Percentiles rank a stretch among this genome's conserved stretches.
Evolutionary conservation across 2,888 invertebrate genomes (phyloP).

Genomic region (Piscicola geometra): DNA sequence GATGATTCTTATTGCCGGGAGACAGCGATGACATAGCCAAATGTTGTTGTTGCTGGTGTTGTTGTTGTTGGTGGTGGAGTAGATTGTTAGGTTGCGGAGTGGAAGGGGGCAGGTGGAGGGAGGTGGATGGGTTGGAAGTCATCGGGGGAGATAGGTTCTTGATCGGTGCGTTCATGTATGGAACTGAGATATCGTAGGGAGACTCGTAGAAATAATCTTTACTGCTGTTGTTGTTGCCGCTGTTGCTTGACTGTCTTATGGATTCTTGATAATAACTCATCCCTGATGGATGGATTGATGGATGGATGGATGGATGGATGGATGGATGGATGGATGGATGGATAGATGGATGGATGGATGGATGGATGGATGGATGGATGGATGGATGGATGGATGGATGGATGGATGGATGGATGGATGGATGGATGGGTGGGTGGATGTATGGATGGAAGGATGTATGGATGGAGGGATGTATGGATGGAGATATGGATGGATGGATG

Average conservation of each 20-base stretch:
- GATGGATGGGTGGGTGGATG: too few species aligned
- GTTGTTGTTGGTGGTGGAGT: too few species aligned
- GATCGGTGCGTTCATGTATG: not conserved
- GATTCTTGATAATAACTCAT: slow-evolving; percentile 8
- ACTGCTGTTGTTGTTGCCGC: not conserved
- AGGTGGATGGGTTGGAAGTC: not conserved
- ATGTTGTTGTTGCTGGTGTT: too few species aligned
- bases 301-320: too few species aligned
- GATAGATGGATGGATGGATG: too few species aligned
- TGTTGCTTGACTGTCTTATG: not conserved
- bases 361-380: too few species aligned
- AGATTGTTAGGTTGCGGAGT: not conserved
- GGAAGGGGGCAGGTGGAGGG: not conserved
- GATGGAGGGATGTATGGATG: too few species aligned
- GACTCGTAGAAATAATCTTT: slow-evolving; percentile 13
- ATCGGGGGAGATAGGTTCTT: not conserved
- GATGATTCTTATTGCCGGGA: not conserved
- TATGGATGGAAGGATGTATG: too few species aligned
- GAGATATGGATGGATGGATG: too few species aligned
- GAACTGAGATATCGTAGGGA: not conserved
- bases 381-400: too few species aligned
- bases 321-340: too few species aligned
- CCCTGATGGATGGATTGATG: not conserved
- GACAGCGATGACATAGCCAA: not conserved
- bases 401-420: too few species aligned